These are phyloP conservation scores for Athrips mouffetella DNA, from an alignment of 2,888 invertebrate species.

Conservation along the genomic window DNA sequence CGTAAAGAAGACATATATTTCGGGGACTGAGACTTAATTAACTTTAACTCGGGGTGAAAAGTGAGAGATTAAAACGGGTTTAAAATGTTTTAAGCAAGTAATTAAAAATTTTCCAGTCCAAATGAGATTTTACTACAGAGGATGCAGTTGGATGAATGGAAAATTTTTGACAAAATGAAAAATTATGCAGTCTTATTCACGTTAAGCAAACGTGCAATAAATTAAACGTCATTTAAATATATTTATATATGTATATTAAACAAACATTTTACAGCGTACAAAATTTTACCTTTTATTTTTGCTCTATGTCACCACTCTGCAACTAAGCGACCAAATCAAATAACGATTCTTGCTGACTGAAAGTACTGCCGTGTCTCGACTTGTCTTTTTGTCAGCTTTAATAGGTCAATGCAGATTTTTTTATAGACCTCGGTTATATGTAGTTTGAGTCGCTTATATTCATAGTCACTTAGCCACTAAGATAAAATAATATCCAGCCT, in stretches of 20 bases:
- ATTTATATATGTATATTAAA: neutral
- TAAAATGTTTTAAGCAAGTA: conserved; percentile 1
- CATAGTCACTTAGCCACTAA: too few species aligned
- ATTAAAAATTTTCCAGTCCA: neutral
- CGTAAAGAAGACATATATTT: conserved; percentile 10
- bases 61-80: conserved; percentile 1
- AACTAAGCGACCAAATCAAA: conserved; percentile 7
- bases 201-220: too few species aligned
- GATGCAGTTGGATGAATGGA: neutral
- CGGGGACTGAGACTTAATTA: conserved; percentile 3
- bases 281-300: too few species aligned
- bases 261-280: neutral
- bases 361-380: conserved; percentile 1
- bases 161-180: neutral
- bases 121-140: neutral
- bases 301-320: neutral
- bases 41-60: conserved; percentile 5
- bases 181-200: neutral
- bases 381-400: conserved; percentile 4
- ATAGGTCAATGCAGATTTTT: conserved; percentile 7
- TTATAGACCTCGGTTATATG: too few species aligned
- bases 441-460: too few species aligned
- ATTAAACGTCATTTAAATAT: neutral
- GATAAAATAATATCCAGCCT: too few species aligned
- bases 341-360: conserved; percentile 9